Evolutionary conservation across 1,140 invertebrate species (phyloP).

Genomic region (Drosophila ambigua): DNA sequence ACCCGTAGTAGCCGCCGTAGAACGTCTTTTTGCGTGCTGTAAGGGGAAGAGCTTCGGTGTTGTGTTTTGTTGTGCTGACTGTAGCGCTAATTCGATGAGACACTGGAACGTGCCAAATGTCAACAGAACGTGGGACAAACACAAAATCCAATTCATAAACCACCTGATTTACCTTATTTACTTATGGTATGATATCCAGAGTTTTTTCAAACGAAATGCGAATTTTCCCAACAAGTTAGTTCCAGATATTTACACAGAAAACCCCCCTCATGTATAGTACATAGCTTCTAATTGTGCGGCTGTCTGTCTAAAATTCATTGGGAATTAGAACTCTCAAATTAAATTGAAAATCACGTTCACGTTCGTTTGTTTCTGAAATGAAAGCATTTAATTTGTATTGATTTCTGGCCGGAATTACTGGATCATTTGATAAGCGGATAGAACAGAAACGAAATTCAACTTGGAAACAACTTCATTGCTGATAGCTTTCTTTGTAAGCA

Average conservation of each 20-base stretch:
- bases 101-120: conserved; percentile 71
- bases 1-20: not conserved
- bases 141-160: conserved; percentile 66
- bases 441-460: not conserved
- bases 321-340: conserved; percentile 12
- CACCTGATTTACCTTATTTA: conserved; percentile 39
- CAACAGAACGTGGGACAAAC: conserved; percentile 23
- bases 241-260: conserved; percentile 21
- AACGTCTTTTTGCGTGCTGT: conserved; percentile 29
- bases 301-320: conserved; percentile 16
- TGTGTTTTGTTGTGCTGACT: conserved; percentile 47
- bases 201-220: conserved; percentile 10
- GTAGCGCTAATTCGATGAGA: conserved; percentile 52
- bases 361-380: conserved; percentile 26
- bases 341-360: conserved; percentile 42
- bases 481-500: conserved; percentile 12
- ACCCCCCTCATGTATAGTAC: conserved; percentile 5
- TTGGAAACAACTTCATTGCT: not conserved
- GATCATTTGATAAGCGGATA: conserved; percentile 23
- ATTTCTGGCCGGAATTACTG: not conserved
- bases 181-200: conserved; percentile 41
- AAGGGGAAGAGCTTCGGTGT: conserved; percentile 19
- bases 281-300: conserved; percentile 5
- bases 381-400: conserved; percentile 3
- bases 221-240: conserved; percentile 38